Evolutionary conservation across 2,797 vertebrate species (phyloP).

Genomic region (Cyprinella venusta): DNA sequence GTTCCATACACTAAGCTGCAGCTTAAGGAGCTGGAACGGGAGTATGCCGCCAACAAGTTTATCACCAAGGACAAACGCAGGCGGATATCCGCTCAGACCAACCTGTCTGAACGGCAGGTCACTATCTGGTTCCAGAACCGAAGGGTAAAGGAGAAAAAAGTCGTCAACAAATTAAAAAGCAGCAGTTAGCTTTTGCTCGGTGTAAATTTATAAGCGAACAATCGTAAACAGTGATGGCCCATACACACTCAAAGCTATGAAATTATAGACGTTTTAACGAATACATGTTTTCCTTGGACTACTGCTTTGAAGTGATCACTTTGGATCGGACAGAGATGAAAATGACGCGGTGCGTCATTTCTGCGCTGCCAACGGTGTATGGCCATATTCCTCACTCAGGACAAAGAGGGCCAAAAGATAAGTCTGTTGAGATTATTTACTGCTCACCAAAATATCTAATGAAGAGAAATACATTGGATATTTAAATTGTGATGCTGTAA

Average conservation of each 20-base stretch:
- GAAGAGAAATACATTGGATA: conserved; percentile 19
- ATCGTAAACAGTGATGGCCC: conserved; percentile 9
- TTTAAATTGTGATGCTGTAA: conserved; percentile 21
- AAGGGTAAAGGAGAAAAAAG: conserved; percentile 98
- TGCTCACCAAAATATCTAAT: conserved; percentile 30
- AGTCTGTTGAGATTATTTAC: conserved; percentile 13
- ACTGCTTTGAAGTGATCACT: conserved; percentile 20
- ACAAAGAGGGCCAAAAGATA: conserved; percentile 26
- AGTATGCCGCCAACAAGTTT: conserved; percentile 99
- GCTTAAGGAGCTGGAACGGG: conserved; percentile 97
- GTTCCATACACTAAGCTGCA: conserved; percentile 99
- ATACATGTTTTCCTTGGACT: conserved; percentile 41
- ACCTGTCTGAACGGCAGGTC: conserved; percentile 97
- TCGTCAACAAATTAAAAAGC: conserved; percentile 96
- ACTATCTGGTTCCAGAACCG: conserved; percentile 99
- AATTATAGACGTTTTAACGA: conserved; percentile 38
- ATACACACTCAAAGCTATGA: conserved; percentile 13
- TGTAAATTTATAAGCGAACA: conserved; percentile 4
- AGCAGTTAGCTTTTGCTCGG: conserved; percentile 82
- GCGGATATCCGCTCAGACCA: conserved; percentile 95
- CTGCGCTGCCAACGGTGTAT: conserved; percentile 18
- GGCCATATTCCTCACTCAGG: conserved; percentile 34
- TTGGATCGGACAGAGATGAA: conserved; percentile 28
- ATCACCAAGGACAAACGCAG: conserved; percentile 99
- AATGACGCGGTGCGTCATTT: conserved; percentile 42